Percentiles rank a stretch among this genome's conserved stretches.
phyloP scores from a whole-genome alignment of 2,797 vertebrate genomes.

The Acrossocheilus fasciatus region DNA sequence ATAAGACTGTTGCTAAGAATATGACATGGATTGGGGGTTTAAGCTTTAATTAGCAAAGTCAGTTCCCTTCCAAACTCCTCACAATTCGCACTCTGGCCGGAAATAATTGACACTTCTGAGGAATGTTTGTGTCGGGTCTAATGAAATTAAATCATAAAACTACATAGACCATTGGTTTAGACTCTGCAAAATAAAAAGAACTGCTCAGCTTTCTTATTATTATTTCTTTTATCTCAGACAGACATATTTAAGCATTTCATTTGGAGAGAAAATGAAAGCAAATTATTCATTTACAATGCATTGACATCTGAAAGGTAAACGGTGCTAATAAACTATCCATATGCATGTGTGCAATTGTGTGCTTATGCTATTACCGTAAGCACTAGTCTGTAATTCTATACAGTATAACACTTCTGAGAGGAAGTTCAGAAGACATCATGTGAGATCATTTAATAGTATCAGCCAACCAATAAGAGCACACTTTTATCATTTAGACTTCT shows the following conservation, averaged over 20 bases:
- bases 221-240: neutral
- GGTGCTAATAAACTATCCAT: neutral
- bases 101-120: conserved; percentile 1
- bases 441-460: neutral
- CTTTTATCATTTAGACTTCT: neutral
- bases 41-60: too few species aligned
- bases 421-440: neutral
- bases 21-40: neutral
- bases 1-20: neutral
- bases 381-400: neutral
- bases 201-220: neutral
- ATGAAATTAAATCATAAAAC: neutral
- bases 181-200: neutral
- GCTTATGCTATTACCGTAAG: neutral
- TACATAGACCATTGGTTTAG: neutral
- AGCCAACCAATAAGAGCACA: conserved; percentile 4
- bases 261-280: neutral
- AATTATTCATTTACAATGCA: conserved; percentile 1
- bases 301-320: conserved; percentile 7
- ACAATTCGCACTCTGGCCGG: neutral
- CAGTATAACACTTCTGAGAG: neutral
- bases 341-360: neutral
- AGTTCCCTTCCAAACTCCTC: neutral
- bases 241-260: conserved; percentile 15
- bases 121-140: conserved; percentile 1